Base-by-base conservation (phyloP, 1,140 invertebrate genomes). In the Radopholus similis region DNA sequence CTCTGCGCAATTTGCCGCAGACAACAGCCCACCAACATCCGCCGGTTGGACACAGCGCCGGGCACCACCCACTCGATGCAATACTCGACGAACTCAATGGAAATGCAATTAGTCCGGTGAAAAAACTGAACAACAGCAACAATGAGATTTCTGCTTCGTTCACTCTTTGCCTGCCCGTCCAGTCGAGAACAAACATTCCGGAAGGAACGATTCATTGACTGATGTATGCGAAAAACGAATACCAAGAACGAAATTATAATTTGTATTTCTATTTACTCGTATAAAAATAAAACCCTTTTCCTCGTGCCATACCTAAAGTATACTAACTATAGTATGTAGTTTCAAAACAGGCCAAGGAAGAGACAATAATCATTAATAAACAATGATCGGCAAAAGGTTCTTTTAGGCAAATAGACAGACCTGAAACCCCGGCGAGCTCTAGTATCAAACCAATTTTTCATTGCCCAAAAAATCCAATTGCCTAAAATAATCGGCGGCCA, bases 1-100 rank as follows among this genome's bases (percentile, higher is more conserved):
- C 58, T 42, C 35, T 49, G 30, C 58, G 40, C 6, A 62, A 62
- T 23, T 62, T 30, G 9, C 40, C 32, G 28, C 58, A 42, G 49
- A 15, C 21, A 18, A 62, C 32, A 35, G 44, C 40, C 32, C 18
- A 62, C 13, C 40, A 49, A 18, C 38, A 26, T 30, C 23, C 40
- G 13, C 4, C 26, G 30, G 30, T 18, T 30, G 57, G 6, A 64
- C 13, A 4, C 42, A 37, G 32, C 18, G 30, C n/a, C 26, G 38
- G 23, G n/a, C 18, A 30, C 37, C 64, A 68, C 40, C 38, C 53
- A 28, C 37, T 68, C n/a, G 66, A 68, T 38, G 35, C 64, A 6
- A 68, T 69, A 26, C 40, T 72, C 15, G 68, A 69, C 53, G 68
- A 69, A 72, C 18, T 69, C 28, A 68, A 53, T 5, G 51, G 34